Evolutionary conservation across 2,888 invertebrate species (phyloP).

Genomic region (Acronicta alni): DNA sequence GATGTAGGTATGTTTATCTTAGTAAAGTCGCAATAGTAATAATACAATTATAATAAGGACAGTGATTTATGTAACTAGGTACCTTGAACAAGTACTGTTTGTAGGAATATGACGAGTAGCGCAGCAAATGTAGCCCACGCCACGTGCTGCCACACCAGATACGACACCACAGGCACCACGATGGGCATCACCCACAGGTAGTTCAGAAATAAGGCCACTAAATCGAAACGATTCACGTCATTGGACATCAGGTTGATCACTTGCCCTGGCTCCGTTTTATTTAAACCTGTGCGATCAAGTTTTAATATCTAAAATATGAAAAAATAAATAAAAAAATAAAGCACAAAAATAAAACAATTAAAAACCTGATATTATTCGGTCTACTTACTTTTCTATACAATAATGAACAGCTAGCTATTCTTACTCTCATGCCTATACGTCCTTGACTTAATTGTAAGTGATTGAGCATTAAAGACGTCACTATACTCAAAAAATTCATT

Average conservation of each 20-base stretch:
- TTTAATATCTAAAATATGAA: constrained; percentile 76
- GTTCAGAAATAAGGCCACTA: constrained; percentile 91
- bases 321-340: background rate
- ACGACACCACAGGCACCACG: constrained; percentile 90
- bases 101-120: constrained; percentile 85
- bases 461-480: constrained; percentile 91
- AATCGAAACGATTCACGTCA: constrained; percentile 95
- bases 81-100: constrained; percentile 90
- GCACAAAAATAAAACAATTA: background rate
- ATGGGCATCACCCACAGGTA: constrained; percentile 95
- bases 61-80: constrained; percentile 33
- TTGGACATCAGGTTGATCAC: constrained; percentile 95
- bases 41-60: constrained; percentile 17
- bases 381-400: constrained; percentile 93
- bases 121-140: constrained; percentile 80
- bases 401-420: constrained; percentile 94
- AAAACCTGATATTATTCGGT: background rate
- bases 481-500: constrained; percentile 89
- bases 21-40: constrained; percentile 14
- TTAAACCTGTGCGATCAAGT: constrained; percentile 89
- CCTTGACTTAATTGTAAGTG: constrained; percentile 88
- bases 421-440: constrained; percentile 93
- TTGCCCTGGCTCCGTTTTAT: constrained; percentile 92
- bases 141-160: constrained; percentile 83
- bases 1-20: constrained; percentile 24